These are phyloP conservation scores for Stenodema calcarata DNA, from an alignment of 2,888 invertebrate genomes.

Conservation along the genomic window DNA sequence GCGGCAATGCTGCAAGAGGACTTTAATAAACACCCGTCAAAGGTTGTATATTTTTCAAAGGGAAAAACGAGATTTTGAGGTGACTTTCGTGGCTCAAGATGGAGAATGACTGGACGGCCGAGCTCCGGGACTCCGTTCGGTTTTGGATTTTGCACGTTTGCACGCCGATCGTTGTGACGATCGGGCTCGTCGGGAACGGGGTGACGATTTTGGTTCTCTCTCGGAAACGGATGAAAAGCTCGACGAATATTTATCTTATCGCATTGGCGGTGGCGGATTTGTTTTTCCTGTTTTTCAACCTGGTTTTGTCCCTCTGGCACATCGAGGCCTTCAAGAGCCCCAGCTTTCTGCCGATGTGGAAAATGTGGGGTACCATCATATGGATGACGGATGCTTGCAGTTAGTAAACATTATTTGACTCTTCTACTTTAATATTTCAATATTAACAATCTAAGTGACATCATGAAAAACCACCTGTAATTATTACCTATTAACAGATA, in stretches of 20 bases:
- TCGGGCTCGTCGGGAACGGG: constrained; percentile 73
- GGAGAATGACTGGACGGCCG: constrained; percentile 31
- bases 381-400: constrained; percentile 74
- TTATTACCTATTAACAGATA: too few relatives aligned
- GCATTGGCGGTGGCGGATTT: constrained; percentile 76
- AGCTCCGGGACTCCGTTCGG: constrained; percentile 60
- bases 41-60: background rate
- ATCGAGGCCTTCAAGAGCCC: constrained; percentile 67
- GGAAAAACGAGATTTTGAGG: background rate
- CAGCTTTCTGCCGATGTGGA: constrained; percentile 67
- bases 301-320: constrained; percentile 70
- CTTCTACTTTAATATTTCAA: background rate
- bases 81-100: background rate
- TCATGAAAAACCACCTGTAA: too few relatives aligned
- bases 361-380: constrained; percentile 67
- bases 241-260: constrained; percentile 77
- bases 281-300: constrained; percentile 71
- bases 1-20: constrained; percentile 32
- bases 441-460: too few relatives aligned
- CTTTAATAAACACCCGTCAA: constrained; percentile 37
- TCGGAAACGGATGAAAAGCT: constrained; percentile 73
- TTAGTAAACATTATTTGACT: constrained; percentile 62
- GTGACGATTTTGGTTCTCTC: constrained; percentile 67
- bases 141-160: constrained; percentile 70
- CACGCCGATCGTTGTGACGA: constrained; percentile 69